Evolutionary conservation across 2,797 vertebrate genomes (phyloP), one percentile per base, ranked within the genome.

Genomic region (Protonibea diacanthus): DNA sequence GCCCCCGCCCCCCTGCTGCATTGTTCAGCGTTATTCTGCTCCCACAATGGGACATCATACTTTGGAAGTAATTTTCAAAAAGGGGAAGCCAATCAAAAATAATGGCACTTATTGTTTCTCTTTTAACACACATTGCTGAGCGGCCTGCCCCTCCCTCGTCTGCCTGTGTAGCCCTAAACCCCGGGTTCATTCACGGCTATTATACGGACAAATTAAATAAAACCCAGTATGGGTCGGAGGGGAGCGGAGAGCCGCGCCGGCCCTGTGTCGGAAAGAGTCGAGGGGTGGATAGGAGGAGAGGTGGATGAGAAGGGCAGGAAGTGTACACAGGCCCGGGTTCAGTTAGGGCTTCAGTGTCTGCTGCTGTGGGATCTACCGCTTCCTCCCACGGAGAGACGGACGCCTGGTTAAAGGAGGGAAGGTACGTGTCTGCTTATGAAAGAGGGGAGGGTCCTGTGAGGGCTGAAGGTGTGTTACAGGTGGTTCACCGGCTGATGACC

Each of bases 131-230:
- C 90, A 85, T 74, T 88, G 87, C 75, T 83, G 86, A 91, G 85
- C 81, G 74, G 66, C 74, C 81, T 48, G 81, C 86, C 90, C 90
- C 90, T 88, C 90, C 88, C 89, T 86, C 81, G 60, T 57, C 84
- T 89, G 81, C 76, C 78, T 10, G 69, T 80, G 71, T 64, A 59
- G 96, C 96, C 96, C 95, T 94, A 96, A 95, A 96, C 96, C 96
- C 97, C 94, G 25, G 84, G 95, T 96, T 97, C 97, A 97, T 96
- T 96, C 95, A 96, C 94, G 94, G 95, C 97, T 92, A 97, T 98
- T 97, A 97, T 97, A 95, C 95, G 95, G 96, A 95, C 97, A 97
- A 99, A 98, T 99, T 97, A 99, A 99, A 99, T 99, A 98, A 98
- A 98, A 91, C 85, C 73, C 80, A 25, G 83, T 61, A 80, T 82